Evolutionary conservation across 2,113 vertebrate genomes (phyloP), one percentile per base, ranked within the genome.

Genomic region (Rhinopomastus cyanomelas): DNA sequence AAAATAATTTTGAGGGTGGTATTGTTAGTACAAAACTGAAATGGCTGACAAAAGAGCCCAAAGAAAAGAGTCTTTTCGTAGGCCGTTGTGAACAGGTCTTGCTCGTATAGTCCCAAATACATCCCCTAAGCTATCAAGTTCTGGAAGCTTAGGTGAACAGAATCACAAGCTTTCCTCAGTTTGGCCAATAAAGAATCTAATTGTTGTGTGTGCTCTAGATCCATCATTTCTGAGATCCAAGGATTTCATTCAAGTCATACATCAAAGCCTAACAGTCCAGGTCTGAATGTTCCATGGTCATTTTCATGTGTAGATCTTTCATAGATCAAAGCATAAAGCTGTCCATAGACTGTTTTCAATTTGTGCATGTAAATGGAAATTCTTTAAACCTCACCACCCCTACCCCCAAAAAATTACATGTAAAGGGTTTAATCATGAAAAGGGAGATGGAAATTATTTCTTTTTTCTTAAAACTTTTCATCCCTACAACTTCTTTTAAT

Each of bases 231-330:
- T 74, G 57, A 93, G 91, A 96, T 89, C 89, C 89, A 92, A 94
- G 85, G 82, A 68, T 94, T 95, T 96, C 73, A 75, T 86, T 93
- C 57, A 64, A 92, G 93, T 89, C 91, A 68, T 89, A 81, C 82
- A 88, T 94, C 91, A 95, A 92, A 94, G 87, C 87, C 77, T 83
- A 91, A 83, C 83, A 83, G 65, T 57, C 44, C 69, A 91, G 73
- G 46, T 92, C 69, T 87, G 76, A 80, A 44, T 72, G 80, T 89
- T 93, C 91, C 55, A 48, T 89, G 87, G 91, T 92, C 93, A 92
- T 92, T 95, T 94, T 93, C 94, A 89, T 92, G 80, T 88, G 89
- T 89, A 91, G 91, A 85, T 93, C 56, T 91, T 93, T 87, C 75
- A 78, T 6, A 96, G 91, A 95, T 92, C 87, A 94, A 95, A 95